Conservation (phyloP, 2,888 invertebrate species). For the Stenodema calcarata region DNA sequence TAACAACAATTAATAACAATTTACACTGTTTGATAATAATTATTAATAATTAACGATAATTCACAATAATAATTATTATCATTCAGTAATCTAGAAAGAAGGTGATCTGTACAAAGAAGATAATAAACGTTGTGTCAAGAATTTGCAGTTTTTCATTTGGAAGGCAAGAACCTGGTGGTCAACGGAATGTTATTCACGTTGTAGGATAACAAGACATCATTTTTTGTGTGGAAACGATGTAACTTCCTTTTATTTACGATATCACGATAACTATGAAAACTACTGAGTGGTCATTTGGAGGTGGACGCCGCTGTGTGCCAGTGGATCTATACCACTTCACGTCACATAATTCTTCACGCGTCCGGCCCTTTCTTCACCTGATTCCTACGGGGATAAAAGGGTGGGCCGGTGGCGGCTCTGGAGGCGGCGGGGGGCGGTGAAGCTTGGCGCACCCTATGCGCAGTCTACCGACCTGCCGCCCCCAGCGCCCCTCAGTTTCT, state of each 20-base stretch:
- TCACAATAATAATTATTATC: too few species aligned
- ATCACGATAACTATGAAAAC: not conserved
- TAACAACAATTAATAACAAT: too few species aligned
- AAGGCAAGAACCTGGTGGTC: not conserved
- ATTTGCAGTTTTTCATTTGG: too few species aligned
- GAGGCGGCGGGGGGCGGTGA: not conserved
- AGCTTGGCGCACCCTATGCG: conserved; percentile 37
- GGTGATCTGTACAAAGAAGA: too few species aligned
- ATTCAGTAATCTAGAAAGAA: too few species aligned
- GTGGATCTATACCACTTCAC: not conserved
- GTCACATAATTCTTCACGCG: conserved; percentile 20
- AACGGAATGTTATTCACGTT: not conserved
- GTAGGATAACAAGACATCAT: not conserved
- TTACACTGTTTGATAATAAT: too few species aligned
- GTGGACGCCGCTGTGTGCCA: not conserved
- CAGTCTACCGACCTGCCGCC: conserved; percentile 31
- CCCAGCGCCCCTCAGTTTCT: not conserved
- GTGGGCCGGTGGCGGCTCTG: not conserved
- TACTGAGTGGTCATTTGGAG: not conserved
- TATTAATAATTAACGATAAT: too few species aligned
- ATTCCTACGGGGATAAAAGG: not conserved
- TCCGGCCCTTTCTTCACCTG: not conserved
- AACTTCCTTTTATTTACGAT: not conserved
- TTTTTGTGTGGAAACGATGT: not conserved
- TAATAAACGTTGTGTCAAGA: too few species aligned